phyloP scores from a whole-genome alignment of 2,113 vertebrate species.

The Sialia sialis region DNA sequence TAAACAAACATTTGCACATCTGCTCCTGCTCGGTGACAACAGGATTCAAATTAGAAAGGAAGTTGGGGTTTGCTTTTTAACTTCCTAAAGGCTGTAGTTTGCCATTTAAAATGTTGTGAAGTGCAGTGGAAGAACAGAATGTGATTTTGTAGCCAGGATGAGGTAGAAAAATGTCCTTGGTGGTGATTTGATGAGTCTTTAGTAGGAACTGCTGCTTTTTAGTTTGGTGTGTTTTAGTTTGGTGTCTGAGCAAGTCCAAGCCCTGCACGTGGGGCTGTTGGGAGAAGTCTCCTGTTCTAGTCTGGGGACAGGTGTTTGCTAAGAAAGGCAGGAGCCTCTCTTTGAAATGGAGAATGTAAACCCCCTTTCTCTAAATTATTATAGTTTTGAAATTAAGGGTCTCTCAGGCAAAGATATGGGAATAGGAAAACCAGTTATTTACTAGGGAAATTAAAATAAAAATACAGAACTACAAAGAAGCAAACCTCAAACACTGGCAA shows the following conservation, averaged over 20 bases:
- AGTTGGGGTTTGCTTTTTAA: background rate
- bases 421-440: no score
- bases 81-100: background rate
- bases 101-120: background rate
- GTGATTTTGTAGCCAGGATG: background rate
- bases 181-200: background rate
- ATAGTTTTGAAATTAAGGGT: no score
- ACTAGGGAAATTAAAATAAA: no score
- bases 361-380: no score
- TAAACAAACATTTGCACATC: conserved; percentile 68
- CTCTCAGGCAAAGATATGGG: no score
- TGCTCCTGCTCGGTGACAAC: conserved; percentile 36
- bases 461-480: no score
- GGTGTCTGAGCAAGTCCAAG: background rate
- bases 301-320: no score
- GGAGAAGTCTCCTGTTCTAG: no score
- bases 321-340: no score
- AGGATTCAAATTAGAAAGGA: background rate
- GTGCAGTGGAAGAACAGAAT: background rate
- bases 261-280: fast-evolving
- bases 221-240: background rate
- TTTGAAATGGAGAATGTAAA: no score
- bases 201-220: background rate
- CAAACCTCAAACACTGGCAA: no score
- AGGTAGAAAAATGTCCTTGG: background rate